Base-by-base conservation (phyloP, 2,888 invertebrate species). In the Carpatolechia fugitivella region DNA sequence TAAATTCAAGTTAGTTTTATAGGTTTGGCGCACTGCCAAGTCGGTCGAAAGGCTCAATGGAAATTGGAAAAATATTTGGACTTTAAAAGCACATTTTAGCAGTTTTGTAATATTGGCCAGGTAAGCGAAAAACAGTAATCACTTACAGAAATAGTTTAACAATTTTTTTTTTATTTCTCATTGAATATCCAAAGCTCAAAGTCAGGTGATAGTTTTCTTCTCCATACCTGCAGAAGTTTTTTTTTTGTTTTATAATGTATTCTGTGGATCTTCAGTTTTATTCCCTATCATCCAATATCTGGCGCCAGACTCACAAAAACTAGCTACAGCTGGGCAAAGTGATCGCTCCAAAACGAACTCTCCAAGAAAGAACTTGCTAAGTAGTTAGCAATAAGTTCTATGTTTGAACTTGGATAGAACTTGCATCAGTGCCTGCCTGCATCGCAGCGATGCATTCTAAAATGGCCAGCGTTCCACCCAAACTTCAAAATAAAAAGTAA, bases 351-450 rank as follows among this genome's bases (percentile, higher is more conserved):
- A 66, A 69, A 44, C 68, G 78, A 77, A 56, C 52, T 50, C 52
- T 38, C 31, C 1, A 16, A n/a, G 51, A 36, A 35, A 46, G 71
- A 74, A 69, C 67, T 68, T 67, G 66, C 72, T 63, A 82, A 82
- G 76, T 78, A 80, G 80, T 82, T 82, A 80, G 74, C 65, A 65
- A 72, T 70, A 78, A 83, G 76, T 84, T 82, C 64, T 64, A 65
- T 76, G 75, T 78, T 79, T 74, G 74, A 78, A 78, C 78, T 77
- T 69, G 69, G 72, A 73, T 74, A 69, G 72, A 77, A 78, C 78
- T 77, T 69, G 69, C 72, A 73, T 75, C 70, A 71, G 63, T 65
- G 64, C 69, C 69, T 65, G 64, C 69, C 69, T 61, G 63, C 65
- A 60, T 58, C 53, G 61, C 56, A 60, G 61, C 60, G 62, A 64